Evolutionary conservation across 1,140 invertebrate species (phyloP).

Genomic region (Euura saliciscinereae): DNA sequence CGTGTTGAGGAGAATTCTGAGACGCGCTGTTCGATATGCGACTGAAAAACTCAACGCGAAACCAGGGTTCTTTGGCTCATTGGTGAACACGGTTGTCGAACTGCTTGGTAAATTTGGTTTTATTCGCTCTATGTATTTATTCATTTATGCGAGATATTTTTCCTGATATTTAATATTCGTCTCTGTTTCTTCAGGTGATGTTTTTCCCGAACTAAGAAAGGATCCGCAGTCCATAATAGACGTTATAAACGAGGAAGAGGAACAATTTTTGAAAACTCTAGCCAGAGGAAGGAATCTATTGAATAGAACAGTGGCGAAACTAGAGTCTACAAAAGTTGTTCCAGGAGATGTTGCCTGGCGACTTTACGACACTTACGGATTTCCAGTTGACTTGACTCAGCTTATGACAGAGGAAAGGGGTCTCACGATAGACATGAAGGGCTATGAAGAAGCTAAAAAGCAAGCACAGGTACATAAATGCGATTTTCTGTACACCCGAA

Average conservation of each 20-base stretch:
- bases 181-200: constrained; percentile 63
- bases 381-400: constrained; percentile 96
- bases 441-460: constrained; percentile 93
- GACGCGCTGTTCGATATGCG: constrained; percentile 91
- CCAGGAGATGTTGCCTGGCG: constrained; percentile 97
- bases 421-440: constrained; percentile 83
- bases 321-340: constrained; percentile 70
- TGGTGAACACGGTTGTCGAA: constrained; percentile 88
- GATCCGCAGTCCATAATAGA: constrained; percentile 93
- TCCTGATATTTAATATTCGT: not conserved
- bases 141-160: not conserved
- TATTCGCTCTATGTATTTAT: not conserved
- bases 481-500: not conserved
- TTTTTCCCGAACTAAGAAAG: constrained; percentile 95
- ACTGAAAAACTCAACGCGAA: constrained; percentile 97
- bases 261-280: constrained; percentile 97
- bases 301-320: constrained; percentile 88
- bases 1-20: constrained; percentile 87
- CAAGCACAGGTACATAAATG: constrained; percentile 78
- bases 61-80: constrained; percentile 89
- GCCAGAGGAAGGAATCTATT: constrained; percentile 87
- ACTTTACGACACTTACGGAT: constrained; percentile 98
- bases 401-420: constrained; percentile 98
- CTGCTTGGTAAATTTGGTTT: constrained; percentile 70
- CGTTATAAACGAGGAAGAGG: constrained; percentile 98